Percentiles rank a stretch among this genome's conserved stretches.
phyloP scores from a whole-genome alignment of 2,797 vertebrate genomes.

The Sciurus vulgaris region DNA sequence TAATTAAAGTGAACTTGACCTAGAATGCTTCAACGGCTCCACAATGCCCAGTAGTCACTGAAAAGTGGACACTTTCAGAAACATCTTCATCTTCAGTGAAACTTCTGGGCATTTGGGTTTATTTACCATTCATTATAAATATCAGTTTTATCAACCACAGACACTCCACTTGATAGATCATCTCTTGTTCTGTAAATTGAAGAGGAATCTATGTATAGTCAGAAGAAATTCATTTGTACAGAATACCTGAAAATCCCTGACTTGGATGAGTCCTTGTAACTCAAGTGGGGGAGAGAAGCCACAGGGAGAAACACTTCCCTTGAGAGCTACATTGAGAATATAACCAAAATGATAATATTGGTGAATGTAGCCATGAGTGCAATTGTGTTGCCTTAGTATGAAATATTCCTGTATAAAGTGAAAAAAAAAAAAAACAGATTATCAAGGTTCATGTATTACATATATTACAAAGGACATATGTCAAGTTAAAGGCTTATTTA shows the following conservation, averaged over 20 bases:
- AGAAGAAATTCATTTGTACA: not conserved
- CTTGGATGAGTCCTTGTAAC: not conserved
- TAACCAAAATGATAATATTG: not conserved
- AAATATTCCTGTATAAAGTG: slow-evolving; percentile 1
- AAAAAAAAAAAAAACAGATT: not conserved
- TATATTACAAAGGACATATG: not conserved
- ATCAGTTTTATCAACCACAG: not conserved
- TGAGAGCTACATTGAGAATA: slow-evolving; percentile 28
- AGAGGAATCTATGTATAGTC: not conserved
- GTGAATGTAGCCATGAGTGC: not conserved
- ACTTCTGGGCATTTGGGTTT: slow-evolving; percentile 5
- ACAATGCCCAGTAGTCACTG: not conserved
- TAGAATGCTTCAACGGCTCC: not conserved
- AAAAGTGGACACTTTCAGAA: not conserved
- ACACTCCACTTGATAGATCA: not conserved
- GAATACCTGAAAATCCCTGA: not conserved
- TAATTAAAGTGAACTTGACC: slow-evolving; percentile 1
- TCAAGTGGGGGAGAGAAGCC: not conserved
- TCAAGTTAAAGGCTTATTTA: not conserved
- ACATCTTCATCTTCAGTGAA: not conserved
- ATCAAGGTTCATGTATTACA: not conserved
- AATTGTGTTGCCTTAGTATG: not conserved
- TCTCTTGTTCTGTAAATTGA: not conserved
- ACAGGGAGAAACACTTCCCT: not conserved
- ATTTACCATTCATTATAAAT: slow-evolving; percentile 21